phyloP scores from a whole-genome alignment of 2,888 invertebrate species.

The Vanessa cardui region DNA sequence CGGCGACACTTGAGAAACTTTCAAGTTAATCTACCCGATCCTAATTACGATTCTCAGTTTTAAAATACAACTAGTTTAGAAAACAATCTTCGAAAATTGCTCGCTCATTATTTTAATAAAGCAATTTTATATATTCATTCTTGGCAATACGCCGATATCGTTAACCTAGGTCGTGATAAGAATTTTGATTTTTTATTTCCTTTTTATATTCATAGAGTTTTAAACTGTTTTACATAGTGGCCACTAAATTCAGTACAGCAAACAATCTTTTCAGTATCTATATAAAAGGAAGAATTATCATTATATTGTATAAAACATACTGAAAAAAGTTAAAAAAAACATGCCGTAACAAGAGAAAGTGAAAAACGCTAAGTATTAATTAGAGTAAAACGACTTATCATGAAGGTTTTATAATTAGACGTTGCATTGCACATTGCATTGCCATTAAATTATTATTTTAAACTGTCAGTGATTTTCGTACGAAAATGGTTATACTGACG shows the following conservation, averaged over 20 bases:
- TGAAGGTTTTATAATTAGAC: too few species aligned
- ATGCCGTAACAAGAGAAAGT: too few species aligned
- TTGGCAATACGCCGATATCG: not conserved
- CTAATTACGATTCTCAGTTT: slow-evolving; percentile 22
- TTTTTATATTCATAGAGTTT: not conserved
- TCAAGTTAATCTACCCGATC: slow-evolving; percentile 16
- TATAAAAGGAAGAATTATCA: too few species aligned
- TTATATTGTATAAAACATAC: too few species aligned
- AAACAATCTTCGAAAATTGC: slow-evolving; percentile 3
- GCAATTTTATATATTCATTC: slow-evolving; percentile 6
- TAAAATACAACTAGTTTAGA: slow-evolving; percentile 1
- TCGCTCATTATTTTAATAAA: not conserved
- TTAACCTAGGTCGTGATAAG: not conserved
- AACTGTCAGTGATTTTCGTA: too few species aligned
- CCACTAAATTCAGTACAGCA: not conserved
- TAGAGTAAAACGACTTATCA: too few species aligned
- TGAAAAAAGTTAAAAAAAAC: too few species aligned
- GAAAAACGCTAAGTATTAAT: too few species aligned
- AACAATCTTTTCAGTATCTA: too few species aligned
- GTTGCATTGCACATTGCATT: too few species aligned
- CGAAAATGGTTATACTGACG: too few species aligned
- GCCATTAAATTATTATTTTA: too few species aligned
- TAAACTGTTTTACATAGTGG: not conserved
- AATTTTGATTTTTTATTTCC: not conserved
- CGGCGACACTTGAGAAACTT: slow-evolving; percentile 22